Conservation (phyloP, 2,888 invertebrate species). For the Luperina testacea region DNA sequence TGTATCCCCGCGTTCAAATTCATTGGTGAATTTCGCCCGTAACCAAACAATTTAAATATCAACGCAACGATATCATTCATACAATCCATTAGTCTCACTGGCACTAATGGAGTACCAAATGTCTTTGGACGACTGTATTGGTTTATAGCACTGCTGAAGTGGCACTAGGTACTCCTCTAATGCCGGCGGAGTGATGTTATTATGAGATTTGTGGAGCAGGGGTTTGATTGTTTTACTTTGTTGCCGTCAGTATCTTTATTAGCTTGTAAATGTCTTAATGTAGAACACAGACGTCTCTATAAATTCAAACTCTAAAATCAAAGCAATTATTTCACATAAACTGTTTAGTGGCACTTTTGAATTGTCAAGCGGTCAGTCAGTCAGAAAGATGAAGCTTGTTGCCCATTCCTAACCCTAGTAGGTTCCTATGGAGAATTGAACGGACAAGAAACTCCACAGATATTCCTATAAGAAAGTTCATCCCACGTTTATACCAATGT, state of each 20-base stretch:
- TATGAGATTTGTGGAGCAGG: neutral
- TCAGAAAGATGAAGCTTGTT: no score
- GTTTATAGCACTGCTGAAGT: constrained; percentile 19
- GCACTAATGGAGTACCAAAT: constrained; percentile 24
- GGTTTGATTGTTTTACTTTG: constrained; percentile 20
- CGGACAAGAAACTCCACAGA: no score
- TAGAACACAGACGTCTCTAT: neutral
- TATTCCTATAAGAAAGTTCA: no score
- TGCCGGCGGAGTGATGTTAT: neutral
- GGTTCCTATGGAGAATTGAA: no score
- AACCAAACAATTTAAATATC: constrained; percentile 1
- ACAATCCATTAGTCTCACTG: neutral
- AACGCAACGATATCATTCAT: constrained; percentile 26
- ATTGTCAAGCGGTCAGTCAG: no score
- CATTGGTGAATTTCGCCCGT: no score
- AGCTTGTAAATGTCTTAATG: neutral
- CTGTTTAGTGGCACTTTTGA: no score
- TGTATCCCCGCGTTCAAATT: no score
- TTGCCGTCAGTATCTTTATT: neutral
- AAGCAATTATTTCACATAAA: no score
- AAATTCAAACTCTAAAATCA: no score
- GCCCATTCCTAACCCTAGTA: no score
- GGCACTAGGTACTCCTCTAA: neutral
- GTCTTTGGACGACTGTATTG: constrained; percentile 10
- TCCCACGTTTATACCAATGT: no score